Evolutionary conservation across 2,797 vertebrate species (phyloP).

Genomic region (Chelon labrosus): DNA sequence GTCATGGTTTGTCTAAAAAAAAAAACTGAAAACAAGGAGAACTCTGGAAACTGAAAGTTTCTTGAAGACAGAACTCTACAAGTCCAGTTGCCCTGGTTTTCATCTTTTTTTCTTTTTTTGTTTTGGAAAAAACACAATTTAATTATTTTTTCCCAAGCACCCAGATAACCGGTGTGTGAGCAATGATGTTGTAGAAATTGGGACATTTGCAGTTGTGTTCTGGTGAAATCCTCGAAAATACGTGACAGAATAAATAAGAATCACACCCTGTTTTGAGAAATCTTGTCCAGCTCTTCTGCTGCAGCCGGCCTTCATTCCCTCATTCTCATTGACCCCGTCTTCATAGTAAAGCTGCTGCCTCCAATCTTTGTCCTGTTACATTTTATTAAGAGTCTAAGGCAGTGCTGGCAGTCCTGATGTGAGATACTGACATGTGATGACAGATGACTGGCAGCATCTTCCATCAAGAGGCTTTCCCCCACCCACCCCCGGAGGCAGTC

Average conservation of each 20-base stretch:
- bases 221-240: no score
- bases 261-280: background rate
- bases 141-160: no score
- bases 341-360: constrained; percentile 10
- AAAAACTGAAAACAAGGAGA: no score
- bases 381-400: constrained; percentile 23
- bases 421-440: constrained; percentile 42
- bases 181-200: background rate
- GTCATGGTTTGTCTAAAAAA: no score
- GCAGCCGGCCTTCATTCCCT: constrained; percentile 10
- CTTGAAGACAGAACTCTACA: no score
- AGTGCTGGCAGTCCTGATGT: constrained; percentile 14
- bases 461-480: constrained; percentile 4
- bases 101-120: no score
- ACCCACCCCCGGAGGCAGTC: constrained; percentile 27
- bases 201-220: background rate
- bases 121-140: background rate
- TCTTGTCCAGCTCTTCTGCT: background rate
- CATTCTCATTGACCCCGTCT: background rate
- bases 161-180: background rate
- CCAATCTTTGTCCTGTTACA: constrained; percentile 6
- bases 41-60: no score
- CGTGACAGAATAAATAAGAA: background rate
- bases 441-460: constrained; percentile 53
- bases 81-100: no score